These are phyloP conservation scores for Leptinotarsa defecta DNA, from an alignment of 1,140 invertebrate genomes.

Conservation along the genomic window DNA sequence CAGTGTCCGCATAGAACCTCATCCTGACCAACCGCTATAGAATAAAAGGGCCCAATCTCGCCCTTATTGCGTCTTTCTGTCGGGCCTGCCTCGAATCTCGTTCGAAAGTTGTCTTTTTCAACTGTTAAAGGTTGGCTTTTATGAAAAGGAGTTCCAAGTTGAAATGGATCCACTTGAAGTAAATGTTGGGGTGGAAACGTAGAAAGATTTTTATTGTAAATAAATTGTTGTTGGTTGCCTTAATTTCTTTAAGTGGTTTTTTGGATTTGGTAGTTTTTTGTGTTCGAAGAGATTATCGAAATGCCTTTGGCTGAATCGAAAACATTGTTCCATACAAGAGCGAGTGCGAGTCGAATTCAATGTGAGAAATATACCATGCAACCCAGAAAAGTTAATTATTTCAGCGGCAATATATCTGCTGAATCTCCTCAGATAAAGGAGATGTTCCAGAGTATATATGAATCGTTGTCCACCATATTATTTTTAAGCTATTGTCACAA, in stretches of 20 bases:
- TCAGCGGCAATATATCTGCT: no score
- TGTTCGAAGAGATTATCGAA: no score
- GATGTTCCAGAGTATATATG: no score
- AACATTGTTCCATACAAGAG: no score
- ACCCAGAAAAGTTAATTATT: no score
- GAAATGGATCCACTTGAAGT: constrained; percentile 7
- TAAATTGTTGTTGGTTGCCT: background rate
- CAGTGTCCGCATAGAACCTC: constrained; percentile 29
- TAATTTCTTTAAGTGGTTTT: background rate
- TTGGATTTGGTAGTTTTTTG: no score
- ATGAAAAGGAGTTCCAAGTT: constrained; percentile 18
- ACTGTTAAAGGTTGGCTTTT: constrained; percentile 31
- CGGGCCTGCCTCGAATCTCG: background rate
- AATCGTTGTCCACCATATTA: no score
- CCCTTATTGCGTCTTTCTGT: constrained; percentile 17
- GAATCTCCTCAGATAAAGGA: no score
- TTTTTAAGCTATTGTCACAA: no score
- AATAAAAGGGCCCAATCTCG: constrained; percentile 9
- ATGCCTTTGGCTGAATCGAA: no score
- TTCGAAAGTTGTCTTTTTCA: constrained; percentile 38
- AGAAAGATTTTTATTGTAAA: background rate
- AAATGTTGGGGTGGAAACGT: background rate
- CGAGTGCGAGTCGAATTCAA: no score
- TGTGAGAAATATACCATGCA: no score
- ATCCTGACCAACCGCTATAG: constrained; percentile 26